A percentile compares a stretch with the other conserved stretches of the same genome.
phyloP scores from a whole-genome alignment of 1,140 invertebrate species.

The Neuroterus valhalla region DNA sequence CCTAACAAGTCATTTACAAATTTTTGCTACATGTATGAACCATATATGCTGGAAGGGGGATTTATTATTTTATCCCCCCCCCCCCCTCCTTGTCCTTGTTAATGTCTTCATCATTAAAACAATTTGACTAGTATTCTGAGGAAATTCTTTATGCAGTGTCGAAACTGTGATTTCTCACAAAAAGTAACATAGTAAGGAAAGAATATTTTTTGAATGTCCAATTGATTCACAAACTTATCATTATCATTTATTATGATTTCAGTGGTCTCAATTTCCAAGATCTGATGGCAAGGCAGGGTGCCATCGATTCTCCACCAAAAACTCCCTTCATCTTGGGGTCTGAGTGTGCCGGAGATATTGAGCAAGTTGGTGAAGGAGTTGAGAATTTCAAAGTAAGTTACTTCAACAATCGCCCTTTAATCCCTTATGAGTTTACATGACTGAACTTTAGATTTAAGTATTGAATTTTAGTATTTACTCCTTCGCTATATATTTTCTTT shows the following conservation, averaged over 20 bases:
- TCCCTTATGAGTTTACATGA: constrained; percentile 31
- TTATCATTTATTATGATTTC: constrained; percentile 62
- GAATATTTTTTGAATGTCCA: constrained; percentile 4
- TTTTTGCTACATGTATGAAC: too few relatives aligned
- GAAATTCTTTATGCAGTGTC: too few relatives aligned
- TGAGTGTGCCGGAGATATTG: constrained; percentile 90
- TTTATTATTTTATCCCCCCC: too few relatives aligned
- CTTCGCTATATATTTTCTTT: not conserved
- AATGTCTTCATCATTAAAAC: too few relatives aligned
- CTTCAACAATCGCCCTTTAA: constrained; percentile 20
- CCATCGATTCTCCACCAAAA: constrained; percentile 88
- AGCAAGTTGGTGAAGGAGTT: constrained; percentile 88
- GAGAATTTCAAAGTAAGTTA: constrained; percentile 86
- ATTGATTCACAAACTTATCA: constrained; percentile 1
- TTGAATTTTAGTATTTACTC: not conserved
- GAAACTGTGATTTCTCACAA: too few relatives aligned
- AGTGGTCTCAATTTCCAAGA: constrained; percentile 90
- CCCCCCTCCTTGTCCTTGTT: too few relatives aligned
- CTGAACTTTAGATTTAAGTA: constrained; percentile 24
- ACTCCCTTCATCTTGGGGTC: constrained; percentile 91
- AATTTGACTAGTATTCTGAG: too few relatives aligned
- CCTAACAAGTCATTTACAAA: too few relatives aligned
- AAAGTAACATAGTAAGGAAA: not conserved
- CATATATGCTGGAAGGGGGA: too few relatives aligned
- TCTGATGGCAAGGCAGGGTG: constrained; percentile 89